Percentiles rank a stretch among this genome's conserved stretches.
Evolutionary conservation across 2,888 invertebrate species (phyloP).

Genomic region (Lissocephala sabroskyi): DNA sequence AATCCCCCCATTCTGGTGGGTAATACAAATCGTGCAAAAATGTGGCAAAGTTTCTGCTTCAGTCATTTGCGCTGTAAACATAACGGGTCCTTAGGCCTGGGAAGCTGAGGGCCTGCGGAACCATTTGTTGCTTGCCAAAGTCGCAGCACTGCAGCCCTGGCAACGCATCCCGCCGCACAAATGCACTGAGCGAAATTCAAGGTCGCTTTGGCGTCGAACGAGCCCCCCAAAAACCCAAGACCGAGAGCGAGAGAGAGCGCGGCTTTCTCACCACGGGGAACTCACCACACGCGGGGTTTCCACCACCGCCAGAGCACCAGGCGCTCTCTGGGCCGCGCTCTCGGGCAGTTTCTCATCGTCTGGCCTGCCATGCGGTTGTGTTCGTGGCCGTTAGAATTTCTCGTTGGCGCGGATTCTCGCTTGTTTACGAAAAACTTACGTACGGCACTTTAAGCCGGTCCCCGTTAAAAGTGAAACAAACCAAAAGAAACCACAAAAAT

Average conservation of each 20-base stretch:
- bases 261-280: too few species aligned
- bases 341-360: conserved; percentile 45
- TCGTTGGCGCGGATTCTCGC: conserved; percentile 22
- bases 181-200: neutral
- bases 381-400: conserved; percentile 34
- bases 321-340: too few species aligned
- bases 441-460: conserved; percentile 27
- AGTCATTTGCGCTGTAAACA: conserved; percentile 4
- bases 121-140: neutral
- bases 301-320: too few species aligned
- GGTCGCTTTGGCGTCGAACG: conserved; percentile 1
- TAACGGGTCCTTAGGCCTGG: too few species aligned
- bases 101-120: too few species aligned
- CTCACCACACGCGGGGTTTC: too few species aligned
- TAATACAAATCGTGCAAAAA: conserved; percentile 37
- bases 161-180: too few species aligned
- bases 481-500: neutral
- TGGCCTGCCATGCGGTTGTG: conserved; percentile 49
- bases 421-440: conserved; percentile 32
- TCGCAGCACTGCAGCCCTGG: too few species aligned
- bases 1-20: conserved; percentile 16
- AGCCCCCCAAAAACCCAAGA: too few species aligned
- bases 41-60: conserved; percentile 10
- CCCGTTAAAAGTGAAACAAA: conserved; percentile 1
- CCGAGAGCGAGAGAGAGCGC: too few species aligned